phyloP scores from a whole-genome alignment of 1,140 invertebrate genomes.

The Archegozetes longisetosus region DNA sequence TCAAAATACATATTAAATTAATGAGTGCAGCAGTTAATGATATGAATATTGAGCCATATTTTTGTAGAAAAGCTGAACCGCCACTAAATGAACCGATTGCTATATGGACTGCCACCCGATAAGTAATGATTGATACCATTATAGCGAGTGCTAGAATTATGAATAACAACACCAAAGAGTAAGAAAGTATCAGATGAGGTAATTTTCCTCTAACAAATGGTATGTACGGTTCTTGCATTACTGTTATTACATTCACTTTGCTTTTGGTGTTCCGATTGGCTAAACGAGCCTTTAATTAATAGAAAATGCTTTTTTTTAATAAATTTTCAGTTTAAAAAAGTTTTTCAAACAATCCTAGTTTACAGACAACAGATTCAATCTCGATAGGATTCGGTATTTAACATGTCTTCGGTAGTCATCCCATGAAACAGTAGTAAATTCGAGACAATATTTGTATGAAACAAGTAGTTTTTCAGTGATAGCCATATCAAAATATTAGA shows the following conservation, averaged over 20 bases:
- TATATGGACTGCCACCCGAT: conserved; percentile 52
- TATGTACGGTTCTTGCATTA: conserved; percentile 65
- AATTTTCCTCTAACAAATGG: conserved; percentile 73
- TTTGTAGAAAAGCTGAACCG: conserved; percentile 44
- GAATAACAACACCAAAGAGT: conserved; percentile 52
- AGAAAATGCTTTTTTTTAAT: too few relatives aligned
- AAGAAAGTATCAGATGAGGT: conserved; percentile 62
- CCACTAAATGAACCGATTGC: background rate
- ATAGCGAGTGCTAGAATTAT: conserved; percentile 59
- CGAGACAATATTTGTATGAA: too few relatives aligned
- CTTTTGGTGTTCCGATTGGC: background rate
- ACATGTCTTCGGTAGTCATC: too few relatives aligned
- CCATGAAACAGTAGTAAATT: too few relatives aligned
- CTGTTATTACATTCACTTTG: conserved; percentile 7
- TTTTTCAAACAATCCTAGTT: too few relatives aligned
- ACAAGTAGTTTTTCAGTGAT: too few relatives aligned
- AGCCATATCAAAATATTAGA: too few relatives aligned
- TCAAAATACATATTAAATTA: conserved; percentile 66
- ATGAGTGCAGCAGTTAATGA: conserved; percentile 66
- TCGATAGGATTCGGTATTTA: too few relatives aligned
- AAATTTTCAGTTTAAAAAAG: too few relatives aligned
- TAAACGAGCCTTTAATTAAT: background rate
- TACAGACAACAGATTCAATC: too few relatives aligned
- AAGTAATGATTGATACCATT: conserved; percentile 75
- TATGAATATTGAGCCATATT: conserved; percentile 56